Conservation (phyloP, 2,113 vertebrate genomes). For the human (Homo sapiens) region GRCh38 chrX:53463001-53463500, state of each 20-base stretch:
- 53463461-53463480: neutral
- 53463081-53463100: no score
- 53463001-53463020: no score
- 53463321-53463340: neutral
- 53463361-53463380: neutral
- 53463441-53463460: slow-evolving; percentile 1
- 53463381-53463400: neutral
- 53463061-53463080: no score
- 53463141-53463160: no score
- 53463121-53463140: no score
- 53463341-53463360: neutral
- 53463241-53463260: neutral
- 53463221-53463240: neutral
- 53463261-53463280: slow-evolving; percentile 21
- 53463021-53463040: no score
- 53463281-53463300: neutral
- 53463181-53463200: neutral
- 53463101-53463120: no score
- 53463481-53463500: neutral
- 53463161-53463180: no score
- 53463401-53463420: neutral
- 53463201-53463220: neutral
- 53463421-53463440: slow-evolving; percentile 14
- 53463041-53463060: no score
- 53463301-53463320: neutral